phyloP scores from a whole-genome alignment of 2,888 invertebrate genomes.

The Petrolisthes manimaculis region DNA sequence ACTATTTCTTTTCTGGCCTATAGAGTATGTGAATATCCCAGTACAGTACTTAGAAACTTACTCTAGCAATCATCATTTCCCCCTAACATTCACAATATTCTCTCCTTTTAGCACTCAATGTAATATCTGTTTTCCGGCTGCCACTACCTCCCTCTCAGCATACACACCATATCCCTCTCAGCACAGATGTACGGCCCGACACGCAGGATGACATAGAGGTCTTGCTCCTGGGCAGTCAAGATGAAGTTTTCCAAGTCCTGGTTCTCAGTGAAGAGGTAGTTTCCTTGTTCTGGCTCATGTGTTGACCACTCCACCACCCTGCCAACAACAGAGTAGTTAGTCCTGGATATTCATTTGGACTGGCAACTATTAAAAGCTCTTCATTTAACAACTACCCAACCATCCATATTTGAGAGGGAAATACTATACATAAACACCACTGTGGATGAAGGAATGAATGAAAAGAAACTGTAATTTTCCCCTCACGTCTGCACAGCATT shows the following conservation, averaged over 20 bases:
- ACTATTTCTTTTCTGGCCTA: too few relatives aligned
- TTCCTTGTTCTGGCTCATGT: constrained; percentile 70
- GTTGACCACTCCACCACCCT: constrained; percentile 71
- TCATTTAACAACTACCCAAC: background rate
- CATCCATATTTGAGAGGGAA: constrained; percentile 10
- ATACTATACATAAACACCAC: too few relatives aligned
- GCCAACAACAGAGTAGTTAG: background rate
- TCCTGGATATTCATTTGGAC: background rate
- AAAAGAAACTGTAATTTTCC: too few relatives aligned
- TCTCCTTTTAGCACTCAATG: too few relatives aligned
- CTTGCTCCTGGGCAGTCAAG: constrained; percentile 71
- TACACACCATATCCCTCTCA: constrained; percentile 73
- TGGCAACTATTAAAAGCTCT: background rate
- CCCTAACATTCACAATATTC: too few relatives aligned
- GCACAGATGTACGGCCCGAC: constrained; percentile 75
- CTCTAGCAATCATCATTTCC: too few relatives aligned
- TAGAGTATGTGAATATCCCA: too few relatives aligned
- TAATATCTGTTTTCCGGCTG: too few relatives aligned
- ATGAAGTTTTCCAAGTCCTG: constrained; percentile 70
- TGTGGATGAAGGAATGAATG: too few relatives aligned
- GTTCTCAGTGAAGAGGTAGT: constrained; percentile 71
- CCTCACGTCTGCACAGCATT: constrained; percentile 73
- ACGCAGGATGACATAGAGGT: constrained; percentile 72
- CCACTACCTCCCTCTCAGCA: background rate
- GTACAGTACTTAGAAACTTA: too few relatives aligned